phyloP scores from a whole-genome alignment of 2,113 vertebrate species.

The Riparia riparia region DNA sequence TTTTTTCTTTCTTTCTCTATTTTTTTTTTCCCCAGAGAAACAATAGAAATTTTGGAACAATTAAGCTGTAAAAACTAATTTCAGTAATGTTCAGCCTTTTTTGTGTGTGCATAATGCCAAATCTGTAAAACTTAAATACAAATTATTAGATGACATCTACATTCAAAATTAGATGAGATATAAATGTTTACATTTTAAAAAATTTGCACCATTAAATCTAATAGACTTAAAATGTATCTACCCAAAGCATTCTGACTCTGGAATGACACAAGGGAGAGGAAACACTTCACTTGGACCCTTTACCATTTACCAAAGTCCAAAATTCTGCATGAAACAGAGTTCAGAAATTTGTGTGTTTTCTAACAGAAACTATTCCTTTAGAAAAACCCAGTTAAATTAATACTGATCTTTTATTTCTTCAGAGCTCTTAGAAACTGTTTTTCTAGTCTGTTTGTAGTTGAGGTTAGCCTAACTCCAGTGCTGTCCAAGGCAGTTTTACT shows the following conservation, averaged over 20 bases:
- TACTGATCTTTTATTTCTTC: not conserved
- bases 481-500: slow-evolving; percentile 25
- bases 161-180: not conserved
- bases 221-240: not conserved
- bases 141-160: not conserved
- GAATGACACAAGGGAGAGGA: not conserved
- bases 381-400: not conserved
- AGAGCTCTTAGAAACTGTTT: not conserved
- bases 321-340: not conserved
- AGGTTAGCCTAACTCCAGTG: not conserved
- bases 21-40: not conserved
- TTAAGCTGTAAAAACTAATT: not conserved
- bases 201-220: not conserved
- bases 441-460: not conserved
- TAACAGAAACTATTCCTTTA: not conserved
- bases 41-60: not conserved
- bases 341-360: not conserved
- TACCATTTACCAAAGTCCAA: not conserved
- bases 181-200: not conserved
- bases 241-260: not conserved
- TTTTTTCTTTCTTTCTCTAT: not conserved
- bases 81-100: not conserved
- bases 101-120: not conserved
- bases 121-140: not conserved
- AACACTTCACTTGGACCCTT: not conserved